phyloP scores from a whole-genome alignment of 2,888 invertebrate species.

The Reticulitermes lucifugus region DNA sequence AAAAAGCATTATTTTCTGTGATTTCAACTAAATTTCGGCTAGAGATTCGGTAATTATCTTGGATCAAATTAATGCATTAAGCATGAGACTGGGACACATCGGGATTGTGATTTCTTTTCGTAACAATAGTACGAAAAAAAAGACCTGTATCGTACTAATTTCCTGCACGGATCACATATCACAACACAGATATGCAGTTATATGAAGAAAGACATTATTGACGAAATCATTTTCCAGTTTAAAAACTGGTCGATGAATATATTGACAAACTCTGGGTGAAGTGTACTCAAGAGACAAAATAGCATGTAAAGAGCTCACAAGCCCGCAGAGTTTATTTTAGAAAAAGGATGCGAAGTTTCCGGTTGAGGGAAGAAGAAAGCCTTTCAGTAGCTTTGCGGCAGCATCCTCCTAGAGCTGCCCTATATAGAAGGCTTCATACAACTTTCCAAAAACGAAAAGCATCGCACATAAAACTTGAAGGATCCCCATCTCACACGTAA shows the following conservation, averaged over 20 bases:
- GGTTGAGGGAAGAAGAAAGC: conserved; percentile 22
- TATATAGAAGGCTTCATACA: background rate
- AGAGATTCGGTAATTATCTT: too few relatives aligned
- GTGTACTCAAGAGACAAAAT: conserved; percentile 1
- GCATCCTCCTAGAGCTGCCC: background rate
- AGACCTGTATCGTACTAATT: background rate
- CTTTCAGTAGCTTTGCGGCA: conserved; percentile 16
- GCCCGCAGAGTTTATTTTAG: conserved; percentile 11
- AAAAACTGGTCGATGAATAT: background rate
- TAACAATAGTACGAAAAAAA: background rate
- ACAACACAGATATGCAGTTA: background rate
- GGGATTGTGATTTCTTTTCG: background rate
- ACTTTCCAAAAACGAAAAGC: background rate
- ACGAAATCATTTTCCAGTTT: background rate
- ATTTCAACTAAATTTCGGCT: too few relatives aligned
- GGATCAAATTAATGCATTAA: too few relatives aligned
- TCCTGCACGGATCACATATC: background rate
- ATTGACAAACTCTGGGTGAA: background rate
- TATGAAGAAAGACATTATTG: background rate
- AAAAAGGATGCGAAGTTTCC: conserved; percentile 19
- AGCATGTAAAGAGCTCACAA: background rate
- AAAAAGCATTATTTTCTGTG: too few relatives aligned
- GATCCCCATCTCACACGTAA: conserved; percentile 23
- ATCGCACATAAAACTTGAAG: conserved; percentile 25
- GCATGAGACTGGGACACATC: too few relatives aligned